Base-by-base conservation (phyloP, 1,140 invertebrate species). In the Hylaeus anthracinus region DNA sequence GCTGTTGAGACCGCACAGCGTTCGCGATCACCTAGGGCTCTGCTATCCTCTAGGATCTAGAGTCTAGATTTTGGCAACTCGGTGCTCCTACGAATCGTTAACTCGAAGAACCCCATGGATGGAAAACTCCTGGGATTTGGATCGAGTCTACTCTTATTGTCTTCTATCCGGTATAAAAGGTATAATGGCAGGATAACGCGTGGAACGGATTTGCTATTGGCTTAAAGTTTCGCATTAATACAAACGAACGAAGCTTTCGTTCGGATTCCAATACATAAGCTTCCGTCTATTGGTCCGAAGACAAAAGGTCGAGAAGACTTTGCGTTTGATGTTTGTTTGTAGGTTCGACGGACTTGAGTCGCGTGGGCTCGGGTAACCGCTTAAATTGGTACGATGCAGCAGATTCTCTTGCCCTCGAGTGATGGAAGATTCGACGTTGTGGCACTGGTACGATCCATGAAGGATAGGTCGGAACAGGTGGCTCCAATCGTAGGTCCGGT, bases 111-210 rank as follows among this genome's bases (percentile, higher is more conserved):
- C 45, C 45, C 45, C 45, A 48, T 48, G 5, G 8, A 48, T 48
- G 45, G 8, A 48, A 48, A 51, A 9, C 2, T 51, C 9, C 51
- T 6, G 9, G 6, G 6, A 4, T 48, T 8, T 60, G 5, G 3
- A 15, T 43, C 39, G 12, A 39, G 14, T 15, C 39, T 6, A 41
- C 3, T 9, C 53, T 61, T 41, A 48, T 41, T 55, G 67, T 12
- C 39, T 67, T 48, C 64, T 41, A 8, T 15, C 5, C 56, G 14
- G 53, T 66, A 66, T 15, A 79, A 79, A 79, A 64, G 43, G 15
- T 72, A 65, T 37, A 63, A 79, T 79, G 77, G 77, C 77, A 79
- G 63, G 63, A 67, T 69, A 37, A 51, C 64, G 48, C 39, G 65
- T 56, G 72, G 26, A 51, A n/a, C 60, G 66, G 51, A 61, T 26